Base-by-base conservation (phyloP, 2,888 invertebrate species). In the Germaria angustata region DNA sequence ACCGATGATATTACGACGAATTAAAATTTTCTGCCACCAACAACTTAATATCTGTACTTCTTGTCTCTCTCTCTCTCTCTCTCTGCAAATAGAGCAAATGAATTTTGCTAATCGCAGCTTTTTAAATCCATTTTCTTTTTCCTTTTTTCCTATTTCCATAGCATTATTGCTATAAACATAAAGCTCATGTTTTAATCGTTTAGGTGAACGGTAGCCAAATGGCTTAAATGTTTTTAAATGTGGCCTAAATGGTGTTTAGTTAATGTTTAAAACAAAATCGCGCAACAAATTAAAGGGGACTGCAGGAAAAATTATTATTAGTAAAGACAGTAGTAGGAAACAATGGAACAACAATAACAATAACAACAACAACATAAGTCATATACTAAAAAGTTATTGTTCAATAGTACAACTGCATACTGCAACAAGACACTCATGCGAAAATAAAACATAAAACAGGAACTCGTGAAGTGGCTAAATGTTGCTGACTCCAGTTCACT, bases 161-260 rank as follows among this genome's bases (percentile, higher is more conserved):
- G 13, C 65, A 46, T 75, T 53, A 22, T 55, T 55, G 17, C 46
- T 65, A 65, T 65, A 65, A 55, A 8, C 32, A 36, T 17, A 8
- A 63, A 41, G 15, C 75, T 55, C 17, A 68, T 55, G 51, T 9
- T 20, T 66, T 63, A 81, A 72, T 81, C 49, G 55, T 66, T 71
- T 51, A 9, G 68, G 83, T 78, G 81, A 83, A 85, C 85, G 84
- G 84, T 84, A 84, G 84, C 81, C 57, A 80, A 81, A 81, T 69
- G 79, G 79, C 66, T 82, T 82, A 79, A 82, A 82, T 82, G 82
- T 24, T 76, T 75, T 81, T 82, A 76, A 82, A 81, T 78, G 73
- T 65, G 73, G 78, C 78, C 73, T 81, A 78, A 81, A 78, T 76
- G 83, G 79, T 69, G 76, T 77, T 85, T 75, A 84, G 81, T 71